Conservation (phyloP, 2,797 vertebrate genomes). For the Gephyroberyx darwinii region DNA sequence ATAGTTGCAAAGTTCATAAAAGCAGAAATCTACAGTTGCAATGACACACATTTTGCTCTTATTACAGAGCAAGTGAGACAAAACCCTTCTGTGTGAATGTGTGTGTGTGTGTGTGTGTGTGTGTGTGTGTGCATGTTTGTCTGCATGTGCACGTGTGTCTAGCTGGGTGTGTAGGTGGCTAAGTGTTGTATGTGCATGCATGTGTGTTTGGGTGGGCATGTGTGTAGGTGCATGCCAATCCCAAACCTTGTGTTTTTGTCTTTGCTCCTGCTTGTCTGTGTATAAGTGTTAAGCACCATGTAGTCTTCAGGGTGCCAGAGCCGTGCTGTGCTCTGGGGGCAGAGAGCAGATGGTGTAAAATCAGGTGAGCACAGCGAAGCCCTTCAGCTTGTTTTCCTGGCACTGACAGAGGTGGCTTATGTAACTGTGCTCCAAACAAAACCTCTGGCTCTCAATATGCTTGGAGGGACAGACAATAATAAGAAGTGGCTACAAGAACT, state of each 20-base stretch:
- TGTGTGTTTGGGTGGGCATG: constrained; percentile 24
- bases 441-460: constrained; percentile 47
- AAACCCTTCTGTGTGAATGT: neutral
- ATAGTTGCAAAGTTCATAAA: neutral
- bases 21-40: neutral
- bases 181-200: neutral
- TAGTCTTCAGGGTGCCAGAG: constrained; percentile 46
- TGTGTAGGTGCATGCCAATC: constrained; percentile 25
- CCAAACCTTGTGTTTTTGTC: neutral
- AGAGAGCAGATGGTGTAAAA: constrained; percentile 63
- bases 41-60: constrained; percentile 2
- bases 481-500: constrained; percentile 31
- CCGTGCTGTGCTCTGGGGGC: constrained; percentile 19
- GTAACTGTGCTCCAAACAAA: constrained; percentile 59
- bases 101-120: neutral
- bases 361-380: constrained; percentile 69
- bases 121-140: neutral
- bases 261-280: constrained; percentile 6
- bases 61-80: neutral
- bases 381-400: constrained; percentile 70
- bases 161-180: neutral
- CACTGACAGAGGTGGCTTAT: constrained; percentile 58
- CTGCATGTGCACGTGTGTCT: constrained; percentile 11
- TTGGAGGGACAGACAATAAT: constrained; percentile 21
- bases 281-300: constrained; percentile 6